Base-by-base conservation (phyloP, 2,888 invertebrate genomes). In the Sarcophaga carnaria region DNA sequence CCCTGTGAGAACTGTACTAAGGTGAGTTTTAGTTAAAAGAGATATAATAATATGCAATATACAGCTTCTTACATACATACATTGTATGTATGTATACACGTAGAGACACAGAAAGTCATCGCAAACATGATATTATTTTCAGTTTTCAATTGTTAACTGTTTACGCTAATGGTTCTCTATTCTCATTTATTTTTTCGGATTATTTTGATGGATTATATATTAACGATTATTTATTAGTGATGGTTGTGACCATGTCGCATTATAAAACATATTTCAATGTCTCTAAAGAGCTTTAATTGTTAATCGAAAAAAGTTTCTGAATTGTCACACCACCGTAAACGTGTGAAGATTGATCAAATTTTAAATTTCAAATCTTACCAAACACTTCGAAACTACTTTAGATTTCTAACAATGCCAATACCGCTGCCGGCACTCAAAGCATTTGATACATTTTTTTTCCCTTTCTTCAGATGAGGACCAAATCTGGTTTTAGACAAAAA, bases 1-100 rank as follows among this genome's bases (percentile, higher is more conserved):
- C 96, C 97, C 88, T 99, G 99, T 94, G 98, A 99, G 93, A 98
- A 98, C 93, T 98, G 97, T 92, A 95, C 96, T 89, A 97, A 97
- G 96, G 97, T 97, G 94, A 94, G 94, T 92, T 78, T 86, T n/a
- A 8, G 4, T 37, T 37, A 10, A 37, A 37, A 37, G 37, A 10
- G 37, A 37, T 37, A 1, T 37, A 37, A 37, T 37, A 8, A 37
- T 37, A 37, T 37, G 0, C 37, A 37, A 54, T 14, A 54, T 14
- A 54, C 54, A 54, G 17, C 4, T 17, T 5, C 54, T 54, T 54
- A 54, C 4, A 54, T 54, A 49, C 49, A 6, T 37, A 37, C 10
- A 2, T 10, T 10, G 8, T 37, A 37, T 37, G 8, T 10, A 37
- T 10, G 37, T 37, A 37, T 1, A 37, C 27, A 27, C 27, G 22